phyloP scores from a whole-genome alignment of 2,113 vertebrate genomes.

The Sitta europaea region DNA sequence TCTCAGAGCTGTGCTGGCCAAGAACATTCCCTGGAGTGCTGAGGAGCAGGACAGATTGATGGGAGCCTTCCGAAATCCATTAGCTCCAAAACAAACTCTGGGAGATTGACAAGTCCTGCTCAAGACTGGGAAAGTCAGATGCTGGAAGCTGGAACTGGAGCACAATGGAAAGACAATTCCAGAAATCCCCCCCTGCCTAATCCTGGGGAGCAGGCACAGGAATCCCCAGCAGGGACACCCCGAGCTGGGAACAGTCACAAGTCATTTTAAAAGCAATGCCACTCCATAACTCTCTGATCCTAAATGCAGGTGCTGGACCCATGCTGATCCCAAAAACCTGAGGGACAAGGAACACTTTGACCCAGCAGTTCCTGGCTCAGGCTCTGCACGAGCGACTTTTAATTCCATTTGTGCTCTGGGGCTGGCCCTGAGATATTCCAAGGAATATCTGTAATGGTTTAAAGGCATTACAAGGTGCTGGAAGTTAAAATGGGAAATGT shows the following conservation, averaged over 20 bases:
- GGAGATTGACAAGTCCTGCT: background rate
- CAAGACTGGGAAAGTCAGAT: fast-evolving
- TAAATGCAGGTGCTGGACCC: slow-evolving; percentile 22
- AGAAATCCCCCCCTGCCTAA: background rate
- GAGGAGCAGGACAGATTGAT: background rate
- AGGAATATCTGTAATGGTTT: background rate
- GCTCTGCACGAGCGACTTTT: background rate
- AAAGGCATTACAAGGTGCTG: slow-evolving; percentile 24
- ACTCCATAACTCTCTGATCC: background rate
- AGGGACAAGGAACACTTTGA: background rate
- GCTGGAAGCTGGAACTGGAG: background rate
- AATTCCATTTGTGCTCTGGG: background rate
- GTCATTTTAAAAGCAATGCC: background rate
- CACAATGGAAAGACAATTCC: background rate
- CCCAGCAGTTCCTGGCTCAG: background rate
- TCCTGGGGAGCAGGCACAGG: background rate
- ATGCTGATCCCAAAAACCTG: background rate
- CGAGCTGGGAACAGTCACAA: background rate
- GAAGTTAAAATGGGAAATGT: slow-evolving; percentile 3
- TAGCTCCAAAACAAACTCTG: background rate
- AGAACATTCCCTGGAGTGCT: background rate
- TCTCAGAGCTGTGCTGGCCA: background rate
- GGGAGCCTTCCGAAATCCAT: slow-evolving; percentile 8
- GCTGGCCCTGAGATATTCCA: slow-evolving; percentile 12
- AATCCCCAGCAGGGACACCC: background rate